Evolutionary conservation across 2,113 vertebrate species (phyloP), one percentile per base, ranked within the genome.

Genomic region (Gavialis gangeticus): DNA sequence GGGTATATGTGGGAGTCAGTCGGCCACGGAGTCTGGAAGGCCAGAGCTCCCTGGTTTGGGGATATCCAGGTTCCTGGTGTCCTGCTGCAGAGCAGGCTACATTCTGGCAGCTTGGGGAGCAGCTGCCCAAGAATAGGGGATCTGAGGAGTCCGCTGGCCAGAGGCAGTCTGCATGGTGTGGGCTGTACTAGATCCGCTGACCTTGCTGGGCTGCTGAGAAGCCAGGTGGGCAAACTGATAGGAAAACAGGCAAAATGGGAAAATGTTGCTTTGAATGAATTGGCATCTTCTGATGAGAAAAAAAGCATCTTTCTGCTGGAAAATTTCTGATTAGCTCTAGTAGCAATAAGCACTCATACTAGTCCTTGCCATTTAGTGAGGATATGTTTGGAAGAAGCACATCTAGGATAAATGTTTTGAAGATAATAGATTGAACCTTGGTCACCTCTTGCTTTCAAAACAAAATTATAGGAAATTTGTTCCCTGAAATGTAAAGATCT

Each of bases 261-360:
- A 77, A 59, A 82, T 62, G 27, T 85, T 95, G 88, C 64, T 79
- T 89, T 30, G 92, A 80, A 93, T 94, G 88, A 91, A 89, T 55
- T 89, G 46, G 27, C 22, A 0, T 85, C 89, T 92, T 79, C 10
- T 83, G 19, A 18, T 81, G 34, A 56, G 17, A 2, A 66, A 71
- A 71, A 2, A 66, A 71, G 9, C 15, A 79, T 30, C 2, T 1
- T 84, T 92, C 85, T 57, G 7, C 77, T 75, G 82, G 87, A 76
- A 91, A 17, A 82, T 5, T 73, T 94, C 89, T 85, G 91, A 87
- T 14, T 87, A 55, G 37, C 69, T 18, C 37, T 88, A 12, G 25
- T 86, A 75, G 58, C 0, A 0, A 16, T 69, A 80, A 76, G 76
- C n/a, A 71, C 30, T 84, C 24, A 3, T 10, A 0, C 56, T 71